Base-by-base conservation (phyloP, 2,113 vertebrate genomes). In the Ia io region DNA sequence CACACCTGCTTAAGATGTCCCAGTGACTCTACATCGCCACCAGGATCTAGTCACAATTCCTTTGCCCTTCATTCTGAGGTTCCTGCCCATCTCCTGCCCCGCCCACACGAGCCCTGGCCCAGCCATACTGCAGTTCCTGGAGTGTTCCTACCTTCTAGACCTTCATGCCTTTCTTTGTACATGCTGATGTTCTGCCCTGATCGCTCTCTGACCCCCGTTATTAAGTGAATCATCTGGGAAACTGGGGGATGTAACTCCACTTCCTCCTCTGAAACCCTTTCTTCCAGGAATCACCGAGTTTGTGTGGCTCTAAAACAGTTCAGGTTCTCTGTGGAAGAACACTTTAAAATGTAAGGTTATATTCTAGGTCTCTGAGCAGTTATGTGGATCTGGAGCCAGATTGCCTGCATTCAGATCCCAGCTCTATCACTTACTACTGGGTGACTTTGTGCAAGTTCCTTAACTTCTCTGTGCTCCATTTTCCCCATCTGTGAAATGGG, bases 171-270 rank as follows among this genome's bases (percentile, higher is more conserved):
- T 77, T 13, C 28, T 77, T 82, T 17, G 51, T 44, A 1, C 4
- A 1, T 18, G 37, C 49, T 56, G 32, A 35, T 37, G 17, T 4
- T 90, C 44, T 73, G 40, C 17, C 61, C 25, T 8, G 5, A 67
- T 49, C 40, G 70, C 82, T 89, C 63, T 61, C 59, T 70, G 56
- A 88, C 37, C 35, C 71, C 70, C 82, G 73, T 47, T 20, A 73
- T n/a, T 47, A 83, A 95, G 35, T 12, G 76, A 44, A 61, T 84
- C 37, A 59, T 44, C 71, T 59, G 40, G 44, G 65, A 83, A 77
- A 44, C 1, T 32, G 17, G 59, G 37, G 16, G 3, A 49, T 56
- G 32, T 8, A 82, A 84, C 71, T 37, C 11, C 3, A n/a, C 51
- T 89, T 84, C 25, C 40, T 67, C 67, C 12, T 51, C 17, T 84